phyloP scores from a whole-genome alignment of 2,888 invertebrate genomes.

The Eilema sororculum region DNA sequence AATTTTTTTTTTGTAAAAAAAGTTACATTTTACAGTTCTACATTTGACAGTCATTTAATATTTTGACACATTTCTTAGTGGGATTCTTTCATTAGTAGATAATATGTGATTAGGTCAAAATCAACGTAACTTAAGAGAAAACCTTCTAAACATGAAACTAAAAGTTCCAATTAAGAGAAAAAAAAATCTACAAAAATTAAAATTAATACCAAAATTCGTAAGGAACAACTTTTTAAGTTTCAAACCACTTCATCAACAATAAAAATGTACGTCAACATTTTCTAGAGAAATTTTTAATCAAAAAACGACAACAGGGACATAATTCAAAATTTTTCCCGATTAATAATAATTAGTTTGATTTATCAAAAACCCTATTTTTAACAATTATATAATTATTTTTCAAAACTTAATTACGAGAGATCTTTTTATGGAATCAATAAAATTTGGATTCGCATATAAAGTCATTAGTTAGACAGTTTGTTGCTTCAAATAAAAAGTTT shows the following conservation, averaged over 20 bases:
- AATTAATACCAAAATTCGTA: slow-evolving; percentile 32
- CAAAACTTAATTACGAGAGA: slow-evolving; percentile 72
- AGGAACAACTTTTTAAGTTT: slow-evolving; percentile 55
- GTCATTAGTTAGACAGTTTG: slow-evolving; percentile 49
- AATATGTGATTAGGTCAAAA: slow-evolving; percentile 31
- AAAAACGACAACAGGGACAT: slow-evolving; percentile 52
- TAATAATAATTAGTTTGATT: slow-evolving; percentile 40
- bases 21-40: slow-evolving; percentile 43
- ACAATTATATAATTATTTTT: slow-evolving; percentile 61
- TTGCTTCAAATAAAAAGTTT: not conserved
- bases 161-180: slow-evolving; percentile 5
- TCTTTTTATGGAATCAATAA: slow-evolving; percentile 68
- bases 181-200: slow-evolving; percentile 20
- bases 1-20: slow-evolving; percentile 40
- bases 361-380: slow-evolving; percentile 55
- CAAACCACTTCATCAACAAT: slow-evolving; percentile 45
- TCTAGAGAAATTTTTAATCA: slow-evolving; percentile 49
- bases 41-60: slow-evolving; percentile 39
- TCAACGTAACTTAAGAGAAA: slow-evolving; percentile 15
- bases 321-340: slow-evolving; percentile 52
- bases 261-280: slow-evolving; percentile 47
- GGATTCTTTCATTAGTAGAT: slow-evolving; percentile 37
- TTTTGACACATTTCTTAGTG: slow-evolving; percentile 51
- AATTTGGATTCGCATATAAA: slow-evolving; percentile 49
- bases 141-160: not conserved